A percentile compares a stretch with the other conserved stretches of the same genome.
Evolutionary conservation across 2,797 vertebrate species (phyloP).

Genomic region (Paguma larvata): DNA sequence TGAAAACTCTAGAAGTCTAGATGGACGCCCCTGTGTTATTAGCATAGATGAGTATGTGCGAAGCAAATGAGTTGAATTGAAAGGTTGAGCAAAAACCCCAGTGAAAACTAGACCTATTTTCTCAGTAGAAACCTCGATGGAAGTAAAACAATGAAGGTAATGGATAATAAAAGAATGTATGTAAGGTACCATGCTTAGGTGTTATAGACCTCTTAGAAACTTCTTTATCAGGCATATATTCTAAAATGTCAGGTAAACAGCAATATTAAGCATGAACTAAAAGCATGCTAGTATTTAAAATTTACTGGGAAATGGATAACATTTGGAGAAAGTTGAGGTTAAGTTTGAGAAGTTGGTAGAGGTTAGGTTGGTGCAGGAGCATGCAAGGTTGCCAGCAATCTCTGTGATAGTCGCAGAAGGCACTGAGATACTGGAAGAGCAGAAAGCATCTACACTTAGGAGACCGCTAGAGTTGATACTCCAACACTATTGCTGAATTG

Average conservation of each 20-base stretch:
- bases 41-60: background rate
- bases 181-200: background rate
- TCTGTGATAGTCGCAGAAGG: background rate
- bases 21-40: background rate
- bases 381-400: background rate
- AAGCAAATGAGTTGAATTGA: slow-evolving; percentile 35
- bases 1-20: background rate
- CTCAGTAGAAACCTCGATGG: background rate
- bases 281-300: background rate
- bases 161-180: background rate
- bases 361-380: background rate
- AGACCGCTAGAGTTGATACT: background rate
- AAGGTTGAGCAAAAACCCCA: background rate
- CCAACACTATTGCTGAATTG: background rate
- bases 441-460: background rate
- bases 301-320: background rate
- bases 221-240: background rate
- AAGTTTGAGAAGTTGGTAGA: background rate
- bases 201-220: background rate
- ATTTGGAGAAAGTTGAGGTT: background rate
- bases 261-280: background rate
- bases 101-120: background rate
- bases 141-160: background rate
- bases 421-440: background rate
- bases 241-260: slow-evolving; percentile 5